Base-by-base conservation (phyloP, 1,140 invertebrate species). In the Hycleus phaleratus region DNA sequence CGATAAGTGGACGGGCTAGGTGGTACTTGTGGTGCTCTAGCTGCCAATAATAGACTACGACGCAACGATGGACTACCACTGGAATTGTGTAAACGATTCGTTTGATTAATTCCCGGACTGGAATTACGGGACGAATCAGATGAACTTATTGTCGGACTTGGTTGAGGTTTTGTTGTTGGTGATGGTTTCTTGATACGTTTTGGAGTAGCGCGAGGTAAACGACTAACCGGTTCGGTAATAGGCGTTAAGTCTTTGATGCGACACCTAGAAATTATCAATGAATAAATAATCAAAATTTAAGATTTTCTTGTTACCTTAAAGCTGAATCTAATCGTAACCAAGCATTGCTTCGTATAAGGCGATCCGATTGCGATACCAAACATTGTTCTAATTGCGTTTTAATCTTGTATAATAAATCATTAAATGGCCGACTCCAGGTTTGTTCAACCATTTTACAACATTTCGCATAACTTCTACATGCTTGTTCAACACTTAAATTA, bases 291-390 rank as follows among this genome's bases (percentile, higher is more conserved):
- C 6, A 32, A 38, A 39, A 50, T 38, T 40, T 38, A 50, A 26
- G 32, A 10, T 5, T 39, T 6, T 32, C 1, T 12, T 42, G 32
- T 58, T 53, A 67, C 64, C 68, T 66, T 58, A 71, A 64, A 25
- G 82, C 78, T 26, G 82, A 68, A 60, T 85, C 82, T 77, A 86
- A 80, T 63, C 82, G 77, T 1, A 79, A 71, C 84, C 84, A 86
- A 0, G 81, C 78, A 2, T 79, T 78, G 2, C 82, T 81, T 26
- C 83, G 76, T 40, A 81, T 81, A 1, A 83, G 81, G 26, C 81
- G 73, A 3, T 81, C 75, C 12, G 82, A 82, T 57, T 85, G 82
- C 10, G 80, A 68, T 5, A 84, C 78, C 10, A 86, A 69, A 63
- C 82, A 81, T 57, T 83, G 82, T 64, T 85, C 83, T 4, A 85